Base-by-base conservation (phyloP, 2,797 vertebrate genomes). In the Dipus sagitta region DNA sequence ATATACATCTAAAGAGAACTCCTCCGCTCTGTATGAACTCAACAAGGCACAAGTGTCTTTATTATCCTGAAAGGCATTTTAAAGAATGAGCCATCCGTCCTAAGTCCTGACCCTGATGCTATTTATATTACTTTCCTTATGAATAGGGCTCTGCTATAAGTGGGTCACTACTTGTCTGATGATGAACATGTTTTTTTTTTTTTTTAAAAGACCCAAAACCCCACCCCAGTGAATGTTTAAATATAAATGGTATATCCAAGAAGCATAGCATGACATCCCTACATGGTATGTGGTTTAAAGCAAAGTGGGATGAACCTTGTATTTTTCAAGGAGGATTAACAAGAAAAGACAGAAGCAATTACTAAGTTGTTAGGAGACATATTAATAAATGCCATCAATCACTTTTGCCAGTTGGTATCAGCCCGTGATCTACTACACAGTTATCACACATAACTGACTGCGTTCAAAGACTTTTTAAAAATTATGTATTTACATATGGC, bases 241-340 rank as follows among this genome's bases (percentile, higher is more conserved):
- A 72, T 18, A 52, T 14, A 6, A 23, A 47, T 17, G 20, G 15
- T 38, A 60, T 34, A n/a, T 14, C 34, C 30, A 80, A 86, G 58
- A 54, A 20, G 20, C 76, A 76, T 2, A 42, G 47, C 5, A 34
- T 18, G n/a, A 78, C 26, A 47, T 4, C n/a, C 21, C 3, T 20
- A 4, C 6, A 65, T 68, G 47, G 32, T 11, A 5, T 11, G 10
- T 32, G 78, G 34, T 52, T 76, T 20, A 34, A 60, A 34, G 38
- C 6, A 14, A 47, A 60, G 67, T 21, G 26, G 23, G 68, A 21
- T 8, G 3, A 72, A 54, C 18, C 54, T 78, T 54, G 6, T 71
- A 77, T 91, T 87, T 88, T 74, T 68, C 54, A 32, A 93, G 28
- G 32, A 14, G 18, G 30, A 71, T 70, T 58, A 89, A 92, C 6